Base-by-base conservation (phyloP, 1,140 invertebrate genomes). In the Chlorops oryzae region DNA sequence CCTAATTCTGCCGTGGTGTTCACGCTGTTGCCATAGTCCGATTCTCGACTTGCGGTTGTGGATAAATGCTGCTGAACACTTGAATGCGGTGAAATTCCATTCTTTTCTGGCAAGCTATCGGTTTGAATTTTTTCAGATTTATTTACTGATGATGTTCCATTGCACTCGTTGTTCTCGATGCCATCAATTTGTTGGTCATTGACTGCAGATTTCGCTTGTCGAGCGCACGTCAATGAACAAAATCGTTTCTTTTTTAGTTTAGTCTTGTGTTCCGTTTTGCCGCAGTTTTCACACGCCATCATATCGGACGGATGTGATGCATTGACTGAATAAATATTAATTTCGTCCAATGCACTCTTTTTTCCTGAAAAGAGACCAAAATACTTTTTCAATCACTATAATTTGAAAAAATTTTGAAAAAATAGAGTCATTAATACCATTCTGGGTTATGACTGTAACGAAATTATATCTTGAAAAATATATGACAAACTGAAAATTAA, bases 201-300 rank as follows among this genome's bases (percentile, higher is more conserved):
- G 25, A 46, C 28, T 1, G 46, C 47, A 22, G 50, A 27, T 15
- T 64, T 69, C 17, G 65, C 60, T 47, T 61, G 55, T 3, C 62
- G 57, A 1, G 57, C 61, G 54, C 70, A 72, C 24, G 47, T 57
- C 4, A 59, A 58, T 2, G 86, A 88, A 61, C 89, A 92, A 59
- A 88, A 92, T 38, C 85, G 73, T 62, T 90, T 89, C 28, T 81
- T 79, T 49, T 87, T 87, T 50, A 88, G 81, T 59, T 87, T 90
- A 1, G 79, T 72, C 45, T 79, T 80, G 40, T 82, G 75, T 56
- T 87, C 86, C 13, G 83, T 75, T 48, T 83, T 88, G 28, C 86
- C 85, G 66, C 90, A 92, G 35, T 79, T 78, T 68, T 91, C 88
- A 62, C 90, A 92, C 58, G 85, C 87, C 1, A 75, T 78, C 58